Base-by-base conservation (phyloP, 1,140 invertebrate species). In the Harpegnathos saltator region DNA sequence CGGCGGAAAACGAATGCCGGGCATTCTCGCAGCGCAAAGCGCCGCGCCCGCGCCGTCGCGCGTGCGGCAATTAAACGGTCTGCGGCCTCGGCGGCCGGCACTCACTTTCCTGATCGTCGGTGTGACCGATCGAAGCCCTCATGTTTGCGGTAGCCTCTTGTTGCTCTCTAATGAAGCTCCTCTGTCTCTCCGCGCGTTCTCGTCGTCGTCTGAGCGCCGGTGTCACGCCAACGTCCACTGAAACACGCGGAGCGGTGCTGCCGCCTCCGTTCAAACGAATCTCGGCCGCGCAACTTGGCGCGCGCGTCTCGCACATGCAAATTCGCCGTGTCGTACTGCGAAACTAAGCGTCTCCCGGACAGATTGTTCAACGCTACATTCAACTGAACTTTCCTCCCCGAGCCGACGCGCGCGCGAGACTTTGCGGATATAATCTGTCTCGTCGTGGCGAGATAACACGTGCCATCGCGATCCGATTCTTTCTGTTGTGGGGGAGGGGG, bases 91-190 rank as follows among this genome's bases (percentile, higher is more conserved):
- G n/a, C 1, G 0, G 11, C 72, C 71, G 87, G 69, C 85, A 92
- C 91, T 92, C 80, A 92, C 94, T 95, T 88, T 94, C 94, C 65
- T 93, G 91, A 78, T 95, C 95, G 61, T 95, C 92, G 92, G 87
- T 69, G 89, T 93, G 91, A 93, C 94, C 75, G 92, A 91, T 85
- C 78, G 95, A 85, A 87, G 95, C 91, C 92, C 94, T 89, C 95
- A 94, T 89, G 83, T 95, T 95, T 82, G 95, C 95, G 59, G 94
- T 95, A 63, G 95, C 95, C 93, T 97, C 96, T 92, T 96, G 96
- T 92, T 97, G 97, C 90, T 98, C 97, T 91, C 96, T 96, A 87
- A 97, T 96, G 92, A 98, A 97, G 89, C 96, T 97, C 82, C 96
- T 95, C 91, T 98, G 97, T 86, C 97, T 95, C 91, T 98, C 97